Percentiles rank a stretch among this genome's conserved stretches.
These are phyloP conservation scores for Hiodon alosoides DNA, from an alignment of 2,113 vertebrate species.

Conservation along the genomic window DNA sequence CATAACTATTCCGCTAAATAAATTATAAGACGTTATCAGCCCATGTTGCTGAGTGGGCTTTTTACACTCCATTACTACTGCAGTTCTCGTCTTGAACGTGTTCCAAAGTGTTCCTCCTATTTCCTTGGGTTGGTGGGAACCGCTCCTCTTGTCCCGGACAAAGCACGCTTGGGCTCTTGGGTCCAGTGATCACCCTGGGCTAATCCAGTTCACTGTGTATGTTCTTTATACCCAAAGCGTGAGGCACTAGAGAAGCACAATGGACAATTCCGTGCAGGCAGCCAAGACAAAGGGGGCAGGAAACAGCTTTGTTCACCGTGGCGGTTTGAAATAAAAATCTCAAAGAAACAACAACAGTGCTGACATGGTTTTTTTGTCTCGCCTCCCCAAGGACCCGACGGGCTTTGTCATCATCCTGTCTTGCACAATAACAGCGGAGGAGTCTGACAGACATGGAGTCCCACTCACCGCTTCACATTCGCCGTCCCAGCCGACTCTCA, in stretches of 20 bases:
- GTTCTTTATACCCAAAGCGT: neutral
- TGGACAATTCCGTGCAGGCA: neutral
- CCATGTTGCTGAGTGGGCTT: too few relatives aligned
- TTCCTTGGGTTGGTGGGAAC: too few relatives aligned
- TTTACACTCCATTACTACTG: too few relatives aligned
- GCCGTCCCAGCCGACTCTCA: neutral
- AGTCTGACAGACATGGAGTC: neutral
- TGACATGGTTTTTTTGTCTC: neutral
- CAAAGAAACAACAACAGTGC: neutral
- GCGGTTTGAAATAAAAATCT: conserved; percentile 14
- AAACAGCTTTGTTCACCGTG: conserved; percentile 3
- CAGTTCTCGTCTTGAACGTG: too few relatives aligned
- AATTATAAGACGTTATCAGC: too few relatives aligned
- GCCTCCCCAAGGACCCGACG: too few relatives aligned
- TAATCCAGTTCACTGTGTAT: too few relatives aligned
- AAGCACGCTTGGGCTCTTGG: too few relatives aligned
- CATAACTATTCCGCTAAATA: too few relatives aligned
- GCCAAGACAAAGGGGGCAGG: conserved; percentile 6
- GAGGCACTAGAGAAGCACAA: neutral
- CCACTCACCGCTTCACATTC: neutral
- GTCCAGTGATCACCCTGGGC: too few relatives aligned
- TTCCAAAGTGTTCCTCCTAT: too few relatives aligned
- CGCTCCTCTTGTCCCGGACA: too few relatives aligned
- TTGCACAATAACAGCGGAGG: neutral
- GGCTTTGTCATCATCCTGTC: neutral